Base-by-base conservation (phyloP, 1,140 invertebrate species). In the Eupristina koningsbergeri region DNA sequence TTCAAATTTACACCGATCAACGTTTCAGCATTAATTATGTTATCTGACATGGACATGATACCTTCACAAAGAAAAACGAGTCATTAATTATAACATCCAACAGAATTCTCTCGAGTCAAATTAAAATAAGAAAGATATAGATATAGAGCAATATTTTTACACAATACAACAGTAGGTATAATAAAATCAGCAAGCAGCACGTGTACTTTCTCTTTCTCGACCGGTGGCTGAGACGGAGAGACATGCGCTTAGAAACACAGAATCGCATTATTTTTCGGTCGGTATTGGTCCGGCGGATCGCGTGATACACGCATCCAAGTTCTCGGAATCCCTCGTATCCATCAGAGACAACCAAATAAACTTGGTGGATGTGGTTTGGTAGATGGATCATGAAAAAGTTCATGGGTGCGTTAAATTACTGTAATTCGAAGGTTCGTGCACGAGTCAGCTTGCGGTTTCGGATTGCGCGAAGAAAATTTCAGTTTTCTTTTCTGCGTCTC, bases 381-480 rank as follows among this genome's bases (percentile, higher is more conserved):
- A 77, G 84, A 85, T 84, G 71, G 69, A 75, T 84, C 79, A 81
- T 81, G 63, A 81, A 84, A 77, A 80, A 76, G 71, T 67, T 74
- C 78, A 81, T 75, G 80, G 47, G 63, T 77, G 84, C 84, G 84
- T 85, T 85, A 85, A 85, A 85, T 85, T 85, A 78, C 74, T 50
- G 36, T 39, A 39, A 71, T 76, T 81, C 47, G 63, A 41, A 47
- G 63, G 45, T 41, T 45, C n/a, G n/a, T 26, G n/a, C 19, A 26
- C 39, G 69, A 71, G 34, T 71, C 50, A 29, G 69, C 67, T 29
- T 36, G 75, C 29, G 79, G 79, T 58, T 71, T 71, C 22, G n/a
- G 45, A 36, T 53, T 15, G 76, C 76, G 22, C 29, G 64, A 67
- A 75, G 80, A 81, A 81, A 81, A 81, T 81, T 45, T 50, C 29